Base-by-base conservation (phyloP, 2,113 vertebrate genomes). In the Trachemys scripta region DNA sequence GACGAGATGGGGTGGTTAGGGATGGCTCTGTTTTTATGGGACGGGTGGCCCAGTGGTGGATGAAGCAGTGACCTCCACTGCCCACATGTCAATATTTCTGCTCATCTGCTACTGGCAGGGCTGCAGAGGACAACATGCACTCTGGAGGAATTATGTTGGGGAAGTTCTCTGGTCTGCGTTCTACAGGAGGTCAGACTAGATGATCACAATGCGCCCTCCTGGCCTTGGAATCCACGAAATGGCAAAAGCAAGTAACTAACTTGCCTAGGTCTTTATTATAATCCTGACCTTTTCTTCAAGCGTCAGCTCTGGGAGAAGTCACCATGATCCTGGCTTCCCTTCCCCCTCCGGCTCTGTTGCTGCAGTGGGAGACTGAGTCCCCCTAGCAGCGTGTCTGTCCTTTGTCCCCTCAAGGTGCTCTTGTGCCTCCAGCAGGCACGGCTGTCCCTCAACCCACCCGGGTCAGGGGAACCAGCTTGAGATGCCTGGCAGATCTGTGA, bases 221-320 rank as follows among this genome's bases (percentile, higher is more conserved):
- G 65, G 65, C 31, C 35, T 69, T n/a, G 65, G 17, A 38, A 69
- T 16, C 31, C n/a, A 83, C 57, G 42, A 94, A 97, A 93, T 91
- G 91, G 95, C 93, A 96, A 94, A 85, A 97, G 49, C 49, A 91
- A 87, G 94, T 94, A 97, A 76, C 94, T 94, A 92, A 95, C 91
- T 76, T 92, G 85, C 89, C 94, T 82, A 93, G 91, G 88, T 95
- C 92, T 97, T 96, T 97, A 96, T 96, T 97, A 96, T 96, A 96
- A 97, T 96, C 91, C 69, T 96, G 97, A 97, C 96, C 96, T 97
- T 97, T 97, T 88, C 93, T 96, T 93, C 84, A 94, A 92, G 90
- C 90, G 89, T 89, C 88, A 96, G 50, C 93, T 95, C 94, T 80
- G 85, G 90, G 69, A 42, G 69, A 72, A 42, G 76, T 82, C 45